These are phyloP conservation scores for Stichopus chloronotus DNA, from an alignment of 35 echinoderm and acorn worm genomes.

Conservation along the genomic window DNA sequence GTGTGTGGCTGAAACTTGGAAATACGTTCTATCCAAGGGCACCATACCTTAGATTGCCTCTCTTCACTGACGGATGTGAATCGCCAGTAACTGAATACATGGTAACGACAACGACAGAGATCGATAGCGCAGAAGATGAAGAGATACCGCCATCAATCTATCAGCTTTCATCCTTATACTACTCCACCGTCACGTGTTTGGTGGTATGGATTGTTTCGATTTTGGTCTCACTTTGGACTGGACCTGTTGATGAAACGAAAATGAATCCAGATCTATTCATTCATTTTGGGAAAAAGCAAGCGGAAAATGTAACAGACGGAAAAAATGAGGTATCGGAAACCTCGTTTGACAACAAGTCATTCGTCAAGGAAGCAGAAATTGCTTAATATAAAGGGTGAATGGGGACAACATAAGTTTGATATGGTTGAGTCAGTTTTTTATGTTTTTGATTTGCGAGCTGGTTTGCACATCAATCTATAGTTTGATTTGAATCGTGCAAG, in stretches of 20 bases:
- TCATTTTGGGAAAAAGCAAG: neutral
- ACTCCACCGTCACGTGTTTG: neutral
- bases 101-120: neutral
- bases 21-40: neutral
- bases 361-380: too few relatives aligned
- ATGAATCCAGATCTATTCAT: neutral
- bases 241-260: neutral
- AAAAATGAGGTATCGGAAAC: too few relatives aligned
- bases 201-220: neutral
- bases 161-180: conserved; percentile 3
- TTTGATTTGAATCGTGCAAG: too few relatives aligned
- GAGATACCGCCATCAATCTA: neutral
- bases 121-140: neutral
- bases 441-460: too few relatives aligned
- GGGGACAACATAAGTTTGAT: too few relatives aligned
- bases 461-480: too few relatives aligned
- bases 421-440: too few relatives aligned
- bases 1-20: neutral
- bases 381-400: too few relatives aligned
- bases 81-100: too few relatives aligned
- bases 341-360: too few relatives aligned
- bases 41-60: neutral
- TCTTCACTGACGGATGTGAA: neutral
- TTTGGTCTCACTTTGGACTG: neutral
- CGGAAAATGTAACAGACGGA: too few relatives aligned